A percentile compares a stretch with the other conserved stretches of the same genome.
Evolutionary conservation across 2,888 invertebrate species (phyloP).

Genomic region (Scaptomyza caliginosa): DNA sequence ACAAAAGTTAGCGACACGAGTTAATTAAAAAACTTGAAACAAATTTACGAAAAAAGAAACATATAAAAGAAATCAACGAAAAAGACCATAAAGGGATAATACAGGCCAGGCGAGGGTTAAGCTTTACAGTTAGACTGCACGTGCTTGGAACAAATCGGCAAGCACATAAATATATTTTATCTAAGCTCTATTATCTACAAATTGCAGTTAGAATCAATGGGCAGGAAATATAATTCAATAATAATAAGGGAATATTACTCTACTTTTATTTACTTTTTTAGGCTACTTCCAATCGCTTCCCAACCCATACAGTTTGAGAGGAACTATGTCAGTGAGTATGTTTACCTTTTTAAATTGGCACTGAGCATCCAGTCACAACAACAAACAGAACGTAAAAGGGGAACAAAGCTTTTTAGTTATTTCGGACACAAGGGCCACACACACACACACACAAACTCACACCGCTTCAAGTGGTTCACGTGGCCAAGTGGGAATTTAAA

Average conservation of each 20-base stretch:
- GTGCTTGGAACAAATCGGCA: neutral
- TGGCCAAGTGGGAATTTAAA: slow-evolving; percentile 73
- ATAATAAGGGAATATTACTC: no score
- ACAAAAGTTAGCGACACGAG: slow-evolving; percentile 48
- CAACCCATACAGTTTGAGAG: slow-evolving; percentile 66
- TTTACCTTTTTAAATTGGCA: slow-evolving; percentile 77
- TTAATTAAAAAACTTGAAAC: slow-evolving; percentile 70
- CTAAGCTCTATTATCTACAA: neutral
- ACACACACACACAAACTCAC: slow-evolving; percentile 40
- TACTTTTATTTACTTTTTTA: no score
- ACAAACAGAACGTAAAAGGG: slow-evolving; percentile 29
- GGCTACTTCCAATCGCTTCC: slow-evolving; percentile 29
- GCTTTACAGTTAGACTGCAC: neutral
- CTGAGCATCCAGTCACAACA: slow-evolving; percentile 39
- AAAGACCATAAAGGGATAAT: neutral
- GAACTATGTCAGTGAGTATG: slow-evolving; percentile 55
- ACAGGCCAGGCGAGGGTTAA: neutral
- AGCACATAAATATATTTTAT: no score
- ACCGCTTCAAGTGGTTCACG: slow-evolving; percentile 62
- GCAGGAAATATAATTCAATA: no score
- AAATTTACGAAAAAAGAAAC: slow-evolving; percentile 35
- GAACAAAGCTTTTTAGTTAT: slow-evolving; percentile 64
- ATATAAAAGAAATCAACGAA: slow-evolving; percentile 23
- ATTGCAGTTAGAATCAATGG: no score
- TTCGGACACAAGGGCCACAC: slow-evolving; percentile 64